Percentiles rank a stretch among this genome's conserved stretches.
These are phyloP conservation scores for Archaeoteleia sp. DNA, from an alignment of 2,888 invertebrate genomes.

Conservation along the genomic window DNA sequence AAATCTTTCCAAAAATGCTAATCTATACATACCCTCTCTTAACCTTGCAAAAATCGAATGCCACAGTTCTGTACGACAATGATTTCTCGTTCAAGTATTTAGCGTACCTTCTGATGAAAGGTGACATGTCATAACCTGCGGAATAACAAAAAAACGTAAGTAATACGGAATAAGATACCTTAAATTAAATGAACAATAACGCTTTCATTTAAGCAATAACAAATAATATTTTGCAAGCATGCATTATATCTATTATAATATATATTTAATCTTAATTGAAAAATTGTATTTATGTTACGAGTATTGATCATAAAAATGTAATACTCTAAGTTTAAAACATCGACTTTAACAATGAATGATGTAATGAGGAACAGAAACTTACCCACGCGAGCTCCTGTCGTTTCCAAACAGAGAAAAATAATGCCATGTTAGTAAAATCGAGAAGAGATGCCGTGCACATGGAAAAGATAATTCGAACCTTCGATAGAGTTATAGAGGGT, in stretches of 20 bases:
- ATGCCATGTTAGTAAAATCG: constrained; percentile 68
- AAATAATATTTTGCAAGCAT: constrained; percentile 39
- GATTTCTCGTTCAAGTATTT: constrained; percentile 99
- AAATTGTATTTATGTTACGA: neutral
- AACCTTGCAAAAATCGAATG: constrained; percentile 99
- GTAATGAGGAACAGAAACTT: constrained; percentile 62
- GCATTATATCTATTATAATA: neutral
- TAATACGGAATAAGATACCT: too few species aligned
- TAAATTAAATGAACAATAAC: too few species aligned
- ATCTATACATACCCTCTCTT: constrained; percentile 98
- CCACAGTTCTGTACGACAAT: constrained; percentile 97
- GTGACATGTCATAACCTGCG: constrained; percentile 99
- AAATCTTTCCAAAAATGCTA: too few species aligned
- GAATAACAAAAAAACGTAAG: too few species aligned
- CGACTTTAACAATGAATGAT: neutral
- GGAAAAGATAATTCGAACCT: too few species aligned
- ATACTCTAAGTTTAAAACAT: neutral
- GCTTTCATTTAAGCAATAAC: constrained; percentile 1
- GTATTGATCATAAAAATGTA: neutral
- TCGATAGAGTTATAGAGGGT: too few species aligned
- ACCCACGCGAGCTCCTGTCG: constrained; percentile 75
- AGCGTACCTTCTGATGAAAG: constrained; percentile 98
- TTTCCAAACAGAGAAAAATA: constrained; percentile 70
- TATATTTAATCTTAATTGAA: constrained; percentile 28
- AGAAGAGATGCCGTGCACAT: too few species aligned